Conservation (phyloP, 2,797 vertebrate species). For the Scleropages formosus region DNA sequence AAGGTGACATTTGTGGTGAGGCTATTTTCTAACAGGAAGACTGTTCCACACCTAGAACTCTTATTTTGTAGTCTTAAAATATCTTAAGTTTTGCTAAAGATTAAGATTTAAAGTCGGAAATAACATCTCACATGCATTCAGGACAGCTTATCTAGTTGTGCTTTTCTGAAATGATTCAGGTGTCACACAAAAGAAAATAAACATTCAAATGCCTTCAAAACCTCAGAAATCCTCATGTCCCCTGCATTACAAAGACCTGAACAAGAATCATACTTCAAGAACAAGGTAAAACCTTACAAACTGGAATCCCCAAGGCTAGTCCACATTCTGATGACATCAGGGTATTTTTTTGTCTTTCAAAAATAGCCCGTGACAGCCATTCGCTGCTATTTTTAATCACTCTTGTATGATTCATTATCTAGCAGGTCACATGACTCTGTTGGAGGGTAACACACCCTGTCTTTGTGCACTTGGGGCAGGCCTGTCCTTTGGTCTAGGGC, state of each 20-base stretch:
- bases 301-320: slow-evolving; percentile 43
- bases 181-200: neutral
- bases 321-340: slow-evolving; percentile 45
- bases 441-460: slow-evolving; percentile 29
- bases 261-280: neutral
- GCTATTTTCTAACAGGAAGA: neutral
- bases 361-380: slow-evolving; percentile 40
- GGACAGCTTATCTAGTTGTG: slow-evolving; percentile 27
- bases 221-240: slow-evolving; percentile 2
- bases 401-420: slow-evolving; percentile 24
- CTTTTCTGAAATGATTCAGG: slow-evolving; percentile 39
- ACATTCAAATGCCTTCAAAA: neutral
- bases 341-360: slow-evolving; percentile 10
- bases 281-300: slow-evolving; percentile 33
- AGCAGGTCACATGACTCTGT: slow-evolving; percentile 40
- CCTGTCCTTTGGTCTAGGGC: neutral
- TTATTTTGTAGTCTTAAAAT: slow-evolving; percentile 11
- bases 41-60: neutral
- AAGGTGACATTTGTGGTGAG: slow-evolving; percentile 36
- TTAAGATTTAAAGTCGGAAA: neutral
- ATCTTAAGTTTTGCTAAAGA: slow-evolving; percentile 13
- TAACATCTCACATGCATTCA: slow-evolving; percentile 50
- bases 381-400: slow-evolving; percentile 47
- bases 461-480: slow-evolving; percentile 34
- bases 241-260: neutral